Evolutionary conservation across 2,797 vertebrate genomes (phyloP).

Genomic region (Choloepus didactylus): DNA sequence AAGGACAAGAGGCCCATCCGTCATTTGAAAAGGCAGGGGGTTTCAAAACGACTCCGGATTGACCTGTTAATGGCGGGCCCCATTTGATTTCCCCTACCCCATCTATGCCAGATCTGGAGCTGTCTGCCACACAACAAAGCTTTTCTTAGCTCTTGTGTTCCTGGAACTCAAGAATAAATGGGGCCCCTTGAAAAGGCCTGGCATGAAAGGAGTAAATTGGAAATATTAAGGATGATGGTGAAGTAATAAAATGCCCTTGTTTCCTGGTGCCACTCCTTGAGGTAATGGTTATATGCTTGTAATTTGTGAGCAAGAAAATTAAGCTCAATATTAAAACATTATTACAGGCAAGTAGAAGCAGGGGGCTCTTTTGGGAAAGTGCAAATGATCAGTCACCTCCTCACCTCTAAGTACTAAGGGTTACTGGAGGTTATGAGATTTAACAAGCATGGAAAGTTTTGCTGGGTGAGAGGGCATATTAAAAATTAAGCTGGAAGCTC

Average conservation of each 20-base stretch:
- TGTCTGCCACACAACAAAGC: not conserved
- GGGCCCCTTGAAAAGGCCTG: not conserved
- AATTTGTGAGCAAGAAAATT: slow-evolving; percentile 83
- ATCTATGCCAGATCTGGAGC: not conserved
- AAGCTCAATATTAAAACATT: slow-evolving; percentile 78
- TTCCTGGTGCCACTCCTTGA: slow-evolving; percentile 72
- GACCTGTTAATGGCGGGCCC: slow-evolving; percentile 73
- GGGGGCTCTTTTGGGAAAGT: slow-evolving; percentile 82
- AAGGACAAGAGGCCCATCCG: slow-evolving; percentile 77
- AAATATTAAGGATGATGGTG: slow-evolving; percentile 36
- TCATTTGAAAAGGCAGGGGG: slow-evolving; percentile 75
- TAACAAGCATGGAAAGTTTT: slow-evolving; percentile 70
- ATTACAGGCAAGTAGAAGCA: slow-evolving; percentile 75
- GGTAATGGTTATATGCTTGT: slow-evolving; percentile 83
- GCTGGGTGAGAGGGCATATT: slow-evolving; percentile 60
- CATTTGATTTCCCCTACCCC: slow-evolving; percentile 16
- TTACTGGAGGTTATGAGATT: slow-evolving; percentile 83
- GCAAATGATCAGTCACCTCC: slow-evolving; percentile 80
- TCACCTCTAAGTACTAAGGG: slow-evolving; percentile 84
- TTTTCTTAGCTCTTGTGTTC: not conserved
- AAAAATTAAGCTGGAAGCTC: slow-evolving; percentile 42
- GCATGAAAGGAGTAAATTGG: slow-evolving; percentile 17
- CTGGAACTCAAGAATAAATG: slow-evolving; percentile 65
- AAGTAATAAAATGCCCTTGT: slow-evolving; percentile 17
- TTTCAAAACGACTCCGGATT: slow-evolving; percentile 44